These are phyloP conservation scores for Phaonia tiefii DNA, from an alignment of 2,888 invertebrate species.

Conservation along the genomic window DNA sequence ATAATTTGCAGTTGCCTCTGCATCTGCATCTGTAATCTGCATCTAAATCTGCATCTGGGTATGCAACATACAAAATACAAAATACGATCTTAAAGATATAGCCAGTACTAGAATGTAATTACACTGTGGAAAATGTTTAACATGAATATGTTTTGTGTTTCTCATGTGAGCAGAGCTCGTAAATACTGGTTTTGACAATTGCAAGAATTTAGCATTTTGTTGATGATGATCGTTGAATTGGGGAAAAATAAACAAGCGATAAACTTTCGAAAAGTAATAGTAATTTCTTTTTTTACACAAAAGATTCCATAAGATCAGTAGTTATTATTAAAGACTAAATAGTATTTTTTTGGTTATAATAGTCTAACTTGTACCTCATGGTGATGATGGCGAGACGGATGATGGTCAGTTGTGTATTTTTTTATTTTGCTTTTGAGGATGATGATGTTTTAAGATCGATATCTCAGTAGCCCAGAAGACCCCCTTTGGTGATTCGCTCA, in stretches of 20 bases:
- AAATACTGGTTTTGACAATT: conserved; percentile 25
- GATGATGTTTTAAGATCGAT: too few species aligned
- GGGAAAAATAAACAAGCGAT: conserved; percentile 5
- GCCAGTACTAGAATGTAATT: conserved; percentile 33
- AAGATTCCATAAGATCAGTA: not conserved
- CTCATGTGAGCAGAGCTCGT: not conserved
- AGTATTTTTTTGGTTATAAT: too few species aligned
- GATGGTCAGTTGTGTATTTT: too few species aligned
- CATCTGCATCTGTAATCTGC: not conserved
- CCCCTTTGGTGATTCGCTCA: too few species aligned
- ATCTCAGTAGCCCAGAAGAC: too few species aligned
- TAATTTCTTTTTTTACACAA: conserved; percentile 3
- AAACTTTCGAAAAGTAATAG: conserved; percentile 25
- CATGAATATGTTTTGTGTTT: not conserved
- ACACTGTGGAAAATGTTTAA: conserved; percentile 29
- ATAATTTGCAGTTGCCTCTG: conserved; percentile 9
- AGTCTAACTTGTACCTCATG: too few species aligned
- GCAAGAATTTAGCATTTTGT: conserved; percentile 1
- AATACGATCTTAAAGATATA: conserved; percentile 24
- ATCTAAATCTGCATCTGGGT: conserved; percentile 12
- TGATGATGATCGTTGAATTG: conserved; percentile 20
- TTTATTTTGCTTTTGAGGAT: too few species aligned
- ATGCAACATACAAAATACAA: conserved; percentile 26
- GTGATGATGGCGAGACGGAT: too few species aligned
- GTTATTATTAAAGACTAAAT: too few species aligned